Evolutionary conservation across 2,888 invertebrate genomes (phyloP).

Genomic region (Lottia gigantea): DNA sequence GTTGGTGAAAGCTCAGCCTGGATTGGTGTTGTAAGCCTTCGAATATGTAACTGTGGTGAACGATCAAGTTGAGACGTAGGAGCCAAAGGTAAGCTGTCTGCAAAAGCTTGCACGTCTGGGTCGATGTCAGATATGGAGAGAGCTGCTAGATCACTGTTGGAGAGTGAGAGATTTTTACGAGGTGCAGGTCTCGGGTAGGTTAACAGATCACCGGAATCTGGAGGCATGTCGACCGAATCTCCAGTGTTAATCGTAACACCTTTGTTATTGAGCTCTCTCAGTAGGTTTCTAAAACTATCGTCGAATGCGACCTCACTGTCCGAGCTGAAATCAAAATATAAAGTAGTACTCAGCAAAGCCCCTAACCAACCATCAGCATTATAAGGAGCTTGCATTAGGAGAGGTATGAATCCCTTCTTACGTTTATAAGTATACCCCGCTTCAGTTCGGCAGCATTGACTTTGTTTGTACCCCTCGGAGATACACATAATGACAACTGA

Average conservation of each 20-base stretch:
- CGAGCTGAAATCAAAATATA: neutral
- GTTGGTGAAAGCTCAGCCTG: neutral
- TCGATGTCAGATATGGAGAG: neutral
- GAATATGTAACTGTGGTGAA: neutral
- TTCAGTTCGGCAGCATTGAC: neutral
- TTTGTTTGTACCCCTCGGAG: conserved; percentile 7
- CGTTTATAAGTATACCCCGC: neutral
- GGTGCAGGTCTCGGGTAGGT: neutral
- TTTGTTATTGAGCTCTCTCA: neutral
- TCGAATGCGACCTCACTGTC: too few relatives aligned
- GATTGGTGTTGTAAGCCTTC: neutral
- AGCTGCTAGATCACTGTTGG: too few relatives aligned
- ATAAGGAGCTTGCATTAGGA: neutral
- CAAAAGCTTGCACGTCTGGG: neutral
- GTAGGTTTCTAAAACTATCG: neutral
- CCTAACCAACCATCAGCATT: neutral
- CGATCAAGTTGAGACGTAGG: neutral
- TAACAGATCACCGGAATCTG: neutral
- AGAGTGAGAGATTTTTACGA: neutral
- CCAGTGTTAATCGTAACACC: neutral
- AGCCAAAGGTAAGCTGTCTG: neutral
- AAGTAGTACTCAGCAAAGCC: neutral
- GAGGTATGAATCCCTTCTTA: neutral
- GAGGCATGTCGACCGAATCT: neutral
- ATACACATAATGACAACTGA: neutral